Base-by-base conservation (phyloP, 1,140 invertebrate genomes). In the Phortica variegata region DNA sequence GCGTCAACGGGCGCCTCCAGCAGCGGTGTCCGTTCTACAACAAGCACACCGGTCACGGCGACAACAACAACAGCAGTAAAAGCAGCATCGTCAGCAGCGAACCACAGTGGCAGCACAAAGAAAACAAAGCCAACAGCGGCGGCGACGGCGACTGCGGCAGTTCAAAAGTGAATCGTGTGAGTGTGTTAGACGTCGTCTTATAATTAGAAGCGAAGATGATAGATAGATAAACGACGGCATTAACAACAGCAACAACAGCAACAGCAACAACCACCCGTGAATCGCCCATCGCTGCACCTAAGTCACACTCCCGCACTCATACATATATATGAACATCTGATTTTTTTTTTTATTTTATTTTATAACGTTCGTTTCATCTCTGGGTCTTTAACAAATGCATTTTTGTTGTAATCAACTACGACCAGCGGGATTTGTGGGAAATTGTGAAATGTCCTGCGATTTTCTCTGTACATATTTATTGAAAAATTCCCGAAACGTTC, bases 1-100 rank as follows among this genome's bases (percentile, higher is more conserved):
- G 54, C 54, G 29, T 63, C 60, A 3, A 63, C 52, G 23, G 62
- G 60, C 5, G 7, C 33, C 33, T n/a, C 4, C 13, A n/a, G 10
- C 13, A 10, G 4, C 21, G 38, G n/a, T 12, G 38, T 26, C 5
- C 23, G 23, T 10, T 6, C 21, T 23, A 20, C 5, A 49, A n/a
- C 23, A 43, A 39, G 20, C 39, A 45, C 40, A 36, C 40, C 48
- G 38, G 47, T 34, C 43, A 44, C 16, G 33, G 51, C 54, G 47
- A 54, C 54, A 58, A 38, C 49, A 33, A 39, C 37, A 39, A 45
- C 40, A 36, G 38, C 48, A 41, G 47, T 34, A 44, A 44, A 19
- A 36, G 51, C 54, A 47, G 59, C 54, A 58, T 41, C 49, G 32
- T 38, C 37, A 39, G 43, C 29, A 38, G 44, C 23, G 38, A 16